phyloP scores from a whole-genome alignment of 2,113 vertebrate genomes.

The Leptobrachium leishanense region DNA sequence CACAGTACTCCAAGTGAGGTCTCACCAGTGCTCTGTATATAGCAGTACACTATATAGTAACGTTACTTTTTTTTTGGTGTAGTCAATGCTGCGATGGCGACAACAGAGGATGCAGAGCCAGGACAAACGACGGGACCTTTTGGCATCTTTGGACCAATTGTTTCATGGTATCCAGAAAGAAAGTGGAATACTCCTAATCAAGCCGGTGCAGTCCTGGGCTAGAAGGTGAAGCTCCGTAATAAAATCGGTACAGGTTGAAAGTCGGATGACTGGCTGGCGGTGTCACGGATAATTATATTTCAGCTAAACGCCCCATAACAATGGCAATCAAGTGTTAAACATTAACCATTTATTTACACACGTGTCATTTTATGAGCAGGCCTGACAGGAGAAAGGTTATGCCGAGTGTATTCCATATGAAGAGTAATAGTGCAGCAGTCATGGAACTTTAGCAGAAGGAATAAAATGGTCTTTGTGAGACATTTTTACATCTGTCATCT shows the following conservation, averaged over 20 bases:
- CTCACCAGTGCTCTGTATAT: no score
- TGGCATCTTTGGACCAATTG: not conserved
- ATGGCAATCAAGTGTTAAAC: not conserved
- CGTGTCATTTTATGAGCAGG: no score
- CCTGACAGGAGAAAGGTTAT: no score
- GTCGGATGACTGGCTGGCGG: not conserved
- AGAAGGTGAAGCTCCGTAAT: not conserved
- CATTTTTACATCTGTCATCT: no score
- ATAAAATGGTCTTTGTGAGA: no score
- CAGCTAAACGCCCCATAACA: not conserved
- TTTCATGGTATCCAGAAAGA: conserved; percentile 5
- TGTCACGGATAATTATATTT: not conserved
- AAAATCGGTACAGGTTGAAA: not conserved
- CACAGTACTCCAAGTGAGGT: no score
- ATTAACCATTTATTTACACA: no score
- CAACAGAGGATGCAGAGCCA: not conserved
- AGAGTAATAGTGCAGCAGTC: no score
- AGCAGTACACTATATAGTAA: no score
- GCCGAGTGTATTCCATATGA: no score
- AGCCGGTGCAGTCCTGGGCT: not conserved
- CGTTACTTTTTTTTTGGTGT: not conserved
- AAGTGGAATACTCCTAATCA: conserved; percentile 25
- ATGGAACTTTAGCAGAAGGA: no score
- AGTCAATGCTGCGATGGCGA: conserved; percentile 10
- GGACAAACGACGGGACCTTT: not conserved